A percentile compares a stretch with the other conserved stretches of the same genome.
Conservation (phyloP, 2,888 invertebrate species). For the Amiota mariae region DNA sequence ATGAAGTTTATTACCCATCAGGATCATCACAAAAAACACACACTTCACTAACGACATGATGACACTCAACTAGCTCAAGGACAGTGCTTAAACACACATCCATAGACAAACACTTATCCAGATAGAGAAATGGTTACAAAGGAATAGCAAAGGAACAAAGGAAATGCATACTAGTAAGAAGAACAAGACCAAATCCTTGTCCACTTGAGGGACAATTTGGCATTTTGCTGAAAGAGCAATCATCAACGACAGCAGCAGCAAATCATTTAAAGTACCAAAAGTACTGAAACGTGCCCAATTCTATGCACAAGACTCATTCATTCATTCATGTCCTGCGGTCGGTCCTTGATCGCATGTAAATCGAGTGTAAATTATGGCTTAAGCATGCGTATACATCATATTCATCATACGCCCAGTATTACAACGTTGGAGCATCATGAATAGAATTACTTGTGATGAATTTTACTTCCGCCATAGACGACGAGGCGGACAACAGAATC, state of each 20-base stretch:
- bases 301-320: conserved; percentile 29
- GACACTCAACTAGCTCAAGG: background rate
- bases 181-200: background rate
- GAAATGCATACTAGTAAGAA: background rate
- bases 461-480: conserved; percentile 42
- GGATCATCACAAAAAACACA: conserved; percentile 3
- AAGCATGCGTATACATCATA: conserved; percentile 41
- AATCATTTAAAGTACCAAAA: conserved; percentile 13
- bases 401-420: conserved; percentile 44
- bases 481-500: background rate
- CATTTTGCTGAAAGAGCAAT: conserved; percentile 10
- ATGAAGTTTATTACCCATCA: no score
- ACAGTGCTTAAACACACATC: conserved; percentile 2
- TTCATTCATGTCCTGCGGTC: background rate
- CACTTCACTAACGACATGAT: background rate
- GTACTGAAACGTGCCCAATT: conserved; percentile 51
- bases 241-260: conserved; percentile 44
- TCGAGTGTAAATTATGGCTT: conserved; percentile 57
- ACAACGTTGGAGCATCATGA: conserved; percentile 20
- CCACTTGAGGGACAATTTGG: conserved; percentile 8
- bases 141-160: conserved; percentile 10
- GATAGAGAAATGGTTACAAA: background rate
- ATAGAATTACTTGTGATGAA: conserved; percentile 43
- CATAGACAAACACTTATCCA: conserved; percentile 1
- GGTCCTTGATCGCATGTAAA: conserved; percentile 48